Evolutionary conservation across 2,113 vertebrate genomes (phyloP).

Genomic region (Daubentonia madagascariensis): DNA sequence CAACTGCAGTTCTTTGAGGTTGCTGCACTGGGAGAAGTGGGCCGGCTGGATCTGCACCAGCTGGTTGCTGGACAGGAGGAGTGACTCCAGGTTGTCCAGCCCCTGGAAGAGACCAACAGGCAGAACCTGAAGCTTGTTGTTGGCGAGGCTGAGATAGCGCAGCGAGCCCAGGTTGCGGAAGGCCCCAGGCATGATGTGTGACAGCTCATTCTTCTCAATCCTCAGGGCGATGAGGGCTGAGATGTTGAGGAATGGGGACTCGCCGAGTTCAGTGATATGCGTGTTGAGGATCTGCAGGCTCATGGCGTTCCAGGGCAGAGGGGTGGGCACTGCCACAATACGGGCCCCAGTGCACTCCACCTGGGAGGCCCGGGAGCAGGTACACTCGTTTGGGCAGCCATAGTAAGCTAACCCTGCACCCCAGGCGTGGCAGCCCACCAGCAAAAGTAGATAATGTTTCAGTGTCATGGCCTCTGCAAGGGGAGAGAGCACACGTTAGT

Average conservation of each 20-base stretch:
- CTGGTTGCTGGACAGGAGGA: slow-evolving; percentile 89
- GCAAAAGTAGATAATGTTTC: slow-evolving; percentile 76
- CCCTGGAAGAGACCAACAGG: slow-evolving; percentile 84
- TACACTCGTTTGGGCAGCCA: slow-evolving; percentile 83
- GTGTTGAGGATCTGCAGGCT: slow-evolving; percentile 87
- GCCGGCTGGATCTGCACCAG: slow-evolving; percentile 79
- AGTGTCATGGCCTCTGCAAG: slow-evolving; percentile 78
- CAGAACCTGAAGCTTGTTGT: slow-evolving; percentile 84
- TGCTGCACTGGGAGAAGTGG: slow-evolving; percentile 81
- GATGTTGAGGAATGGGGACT: slow-evolving; percentile 79
- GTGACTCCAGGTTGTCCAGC: slow-evolving; percentile 90
- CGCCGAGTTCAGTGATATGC: slow-evolving; percentile 68
- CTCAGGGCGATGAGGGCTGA: slow-evolving; percentile 84
- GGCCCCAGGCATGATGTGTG: slow-evolving; percentile 75
- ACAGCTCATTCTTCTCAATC: slow-evolving; percentile 85
- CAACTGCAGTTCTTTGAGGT: slow-evolving; percentile 85
- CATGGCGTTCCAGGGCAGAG: slow-evolving; percentile 82
- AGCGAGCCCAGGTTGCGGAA: slow-evolving; percentile 82
- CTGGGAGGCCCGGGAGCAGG: slow-evolving; percentile 79
- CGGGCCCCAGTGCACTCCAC: slow-evolving; percentile 80
- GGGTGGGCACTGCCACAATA: slow-evolving; percentile 78
- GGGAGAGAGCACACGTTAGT: background rate
- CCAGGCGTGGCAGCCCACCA: slow-evolving; percentile 73
- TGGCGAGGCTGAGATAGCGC: slow-evolving; percentile 86
- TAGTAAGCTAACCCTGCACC: background rate